Evolutionary conservation across 2,797 vertebrate species (phyloP).

Genomic region (Sebastes minor): DNA sequence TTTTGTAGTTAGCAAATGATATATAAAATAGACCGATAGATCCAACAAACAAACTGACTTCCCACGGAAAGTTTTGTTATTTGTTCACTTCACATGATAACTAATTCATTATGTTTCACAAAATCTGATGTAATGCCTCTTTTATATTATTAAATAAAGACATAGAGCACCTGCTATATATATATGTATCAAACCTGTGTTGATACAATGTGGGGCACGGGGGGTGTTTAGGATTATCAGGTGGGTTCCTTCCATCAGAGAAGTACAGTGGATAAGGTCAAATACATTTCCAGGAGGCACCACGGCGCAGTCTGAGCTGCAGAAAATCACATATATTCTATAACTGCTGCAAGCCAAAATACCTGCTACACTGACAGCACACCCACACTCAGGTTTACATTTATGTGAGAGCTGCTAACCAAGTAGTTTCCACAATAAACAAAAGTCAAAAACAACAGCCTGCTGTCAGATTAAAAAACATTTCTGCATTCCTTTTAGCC

Average conservation of each 20-base stretch:
- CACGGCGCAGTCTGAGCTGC: background rate
- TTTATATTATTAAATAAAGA: background rate
- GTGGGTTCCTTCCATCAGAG: background rate
- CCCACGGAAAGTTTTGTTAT: background rate
- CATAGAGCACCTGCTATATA: background rate
- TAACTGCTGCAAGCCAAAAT: background rate
- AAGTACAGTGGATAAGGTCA: background rate
- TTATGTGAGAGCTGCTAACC: background rate
- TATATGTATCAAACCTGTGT: background rate
- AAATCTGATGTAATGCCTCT: background rate
- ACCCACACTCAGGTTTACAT: background rate
- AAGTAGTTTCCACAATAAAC: background rate
- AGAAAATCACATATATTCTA: background rate
- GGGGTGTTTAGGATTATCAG: background rate
- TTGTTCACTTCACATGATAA: background rate
- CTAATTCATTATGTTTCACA: background rate
- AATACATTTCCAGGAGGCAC: background rate
- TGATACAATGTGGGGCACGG: background rate
- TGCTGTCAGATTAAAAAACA: background rate
- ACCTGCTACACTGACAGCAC: background rate
- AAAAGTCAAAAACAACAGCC: background rate
- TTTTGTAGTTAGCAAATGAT: background rate
- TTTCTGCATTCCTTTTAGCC: background rate
- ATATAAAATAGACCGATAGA: background rate
- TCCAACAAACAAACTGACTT: background rate